phyloP scores from a whole-genome alignment of 2,113 vertebrate genomes.

The Sinocyclocheilus rhinocerous region DNA sequence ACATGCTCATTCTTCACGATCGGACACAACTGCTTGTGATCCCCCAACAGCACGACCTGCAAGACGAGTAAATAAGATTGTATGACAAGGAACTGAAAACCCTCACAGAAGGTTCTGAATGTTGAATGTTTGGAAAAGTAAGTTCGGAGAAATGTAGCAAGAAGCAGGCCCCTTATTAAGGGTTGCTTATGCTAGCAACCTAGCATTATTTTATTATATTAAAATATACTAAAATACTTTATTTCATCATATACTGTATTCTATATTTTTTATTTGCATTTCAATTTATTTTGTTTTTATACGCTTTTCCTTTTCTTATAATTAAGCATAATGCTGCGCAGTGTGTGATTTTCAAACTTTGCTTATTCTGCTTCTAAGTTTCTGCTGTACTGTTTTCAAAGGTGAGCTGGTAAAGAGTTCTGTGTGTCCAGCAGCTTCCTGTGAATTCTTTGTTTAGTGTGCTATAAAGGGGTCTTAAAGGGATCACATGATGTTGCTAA shows the following conservation, averaged over 20 bases:
- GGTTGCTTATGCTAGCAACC: neutral
- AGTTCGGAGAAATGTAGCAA: neutral
- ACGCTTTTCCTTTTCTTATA: no score
- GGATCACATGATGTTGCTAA: no score
- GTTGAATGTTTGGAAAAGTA: neutral
- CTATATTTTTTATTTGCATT: no score
- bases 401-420: neutral
- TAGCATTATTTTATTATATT: no score
- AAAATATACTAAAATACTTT: no score
- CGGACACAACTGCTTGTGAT: constrained; percentile 83
- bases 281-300: no score
- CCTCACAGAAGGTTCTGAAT: neutral
- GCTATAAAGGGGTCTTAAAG: no score
- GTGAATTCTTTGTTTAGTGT: neutral
- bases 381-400: neutral
- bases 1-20: constrained; percentile 74
- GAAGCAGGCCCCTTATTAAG: neutral
- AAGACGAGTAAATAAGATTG: neutral
- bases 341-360: neutral
- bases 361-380: neutral
- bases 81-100: neutral
- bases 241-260: no score
- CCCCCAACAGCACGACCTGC: constrained; percentile 88
- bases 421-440: neutral
- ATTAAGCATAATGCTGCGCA: neutral